A percentile compares a stretch with the other conserved stretches of the same genome.
Evolutionary conservation across 1,140 invertebrate species (phyloP).

Genomic region (Megalonaias nervosa): DNA sequence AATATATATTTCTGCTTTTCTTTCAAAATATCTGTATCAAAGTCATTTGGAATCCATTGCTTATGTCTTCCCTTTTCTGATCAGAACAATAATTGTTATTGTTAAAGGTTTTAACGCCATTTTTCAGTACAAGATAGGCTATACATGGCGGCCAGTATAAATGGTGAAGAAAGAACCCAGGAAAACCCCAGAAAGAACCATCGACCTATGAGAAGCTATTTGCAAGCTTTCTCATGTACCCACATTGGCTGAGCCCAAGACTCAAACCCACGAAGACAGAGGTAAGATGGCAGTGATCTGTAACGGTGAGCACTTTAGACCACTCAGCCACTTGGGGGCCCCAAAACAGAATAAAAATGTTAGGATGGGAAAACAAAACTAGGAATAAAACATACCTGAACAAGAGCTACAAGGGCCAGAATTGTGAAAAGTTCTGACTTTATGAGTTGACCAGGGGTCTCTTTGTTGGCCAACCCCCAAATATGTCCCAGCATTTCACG

Average conservation of each 20-base stretch:
- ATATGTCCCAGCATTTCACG: constrained; percentile 77
- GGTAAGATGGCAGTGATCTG: not conserved
- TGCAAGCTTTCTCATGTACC: too few relatives aligned
- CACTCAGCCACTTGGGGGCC: not conserved
- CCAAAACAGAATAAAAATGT: not conserved
- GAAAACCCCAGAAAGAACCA: too few relatives aligned
- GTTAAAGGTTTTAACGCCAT: too few relatives aligned
- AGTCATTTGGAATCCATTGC: too few relatives aligned
- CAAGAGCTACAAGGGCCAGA: constrained; percentile 77
- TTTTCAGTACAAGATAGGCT: too few relatives aligned
- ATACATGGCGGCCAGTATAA: too few relatives aligned
- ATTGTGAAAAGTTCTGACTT: constrained; percentile 77
- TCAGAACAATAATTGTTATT: too few relatives aligned
- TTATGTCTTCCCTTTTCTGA: too few relatives aligned
- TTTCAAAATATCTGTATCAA: too few relatives aligned
- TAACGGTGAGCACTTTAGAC: not conserved
- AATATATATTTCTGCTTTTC: too few relatives aligned
- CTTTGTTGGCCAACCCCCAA: constrained; percentile 78
- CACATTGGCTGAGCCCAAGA: not conserved
- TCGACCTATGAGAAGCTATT: too few relatives aligned
- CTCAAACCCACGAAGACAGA: not conserved
- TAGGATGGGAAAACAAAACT: not conserved
- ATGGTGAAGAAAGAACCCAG: too few relatives aligned
- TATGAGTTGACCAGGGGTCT: constrained; percentile 77
- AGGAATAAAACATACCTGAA: constrained; percentile 72